Conservation (phyloP, 1,140 invertebrate species). For the Halesus radiatus region DNA sequence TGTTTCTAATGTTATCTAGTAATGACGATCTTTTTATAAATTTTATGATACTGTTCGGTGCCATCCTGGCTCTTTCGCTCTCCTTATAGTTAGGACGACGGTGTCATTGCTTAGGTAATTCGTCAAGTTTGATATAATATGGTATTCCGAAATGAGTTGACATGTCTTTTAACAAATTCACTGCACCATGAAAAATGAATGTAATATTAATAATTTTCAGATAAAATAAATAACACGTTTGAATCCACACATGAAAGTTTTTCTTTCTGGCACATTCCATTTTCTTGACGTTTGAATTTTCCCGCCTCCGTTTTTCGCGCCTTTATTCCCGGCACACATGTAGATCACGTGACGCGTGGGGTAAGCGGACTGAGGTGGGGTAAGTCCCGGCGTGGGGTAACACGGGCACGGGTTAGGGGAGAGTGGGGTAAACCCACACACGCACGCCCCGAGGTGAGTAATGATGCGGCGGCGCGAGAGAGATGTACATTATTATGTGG, state of each 20-base stretch:
- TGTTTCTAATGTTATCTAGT: no score
- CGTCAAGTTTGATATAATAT: no score
- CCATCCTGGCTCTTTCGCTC: no score
- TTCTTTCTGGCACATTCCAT: conserved; percentile 19
- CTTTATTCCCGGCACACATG: conserved; percentile 27
- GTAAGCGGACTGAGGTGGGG: neutral
- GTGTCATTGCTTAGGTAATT: no score
- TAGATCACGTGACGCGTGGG: conserved; percentile 6
- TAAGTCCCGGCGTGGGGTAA: neutral
- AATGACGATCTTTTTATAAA: no score
- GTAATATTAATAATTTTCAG: neutral
- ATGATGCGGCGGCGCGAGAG: conserved; percentile 51
- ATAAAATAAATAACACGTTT: neutral
- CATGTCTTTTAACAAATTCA: no score
- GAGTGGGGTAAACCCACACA: conserved; percentile 6
- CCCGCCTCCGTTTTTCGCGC: conserved; percentile 11
- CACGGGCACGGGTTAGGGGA: neutral
- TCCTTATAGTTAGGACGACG: no score
- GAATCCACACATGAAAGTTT: neutral
- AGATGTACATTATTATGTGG: conserved; percentile 55
- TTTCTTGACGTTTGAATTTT: conserved; percentile 33
- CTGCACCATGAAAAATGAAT: no score
- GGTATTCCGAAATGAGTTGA: no score
- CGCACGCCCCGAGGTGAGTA: conserved; percentile 45
- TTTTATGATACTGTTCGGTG: no score